Conservation (phyloP, 2,797 vertebrate genomes). For the Falco berigora region DNA sequence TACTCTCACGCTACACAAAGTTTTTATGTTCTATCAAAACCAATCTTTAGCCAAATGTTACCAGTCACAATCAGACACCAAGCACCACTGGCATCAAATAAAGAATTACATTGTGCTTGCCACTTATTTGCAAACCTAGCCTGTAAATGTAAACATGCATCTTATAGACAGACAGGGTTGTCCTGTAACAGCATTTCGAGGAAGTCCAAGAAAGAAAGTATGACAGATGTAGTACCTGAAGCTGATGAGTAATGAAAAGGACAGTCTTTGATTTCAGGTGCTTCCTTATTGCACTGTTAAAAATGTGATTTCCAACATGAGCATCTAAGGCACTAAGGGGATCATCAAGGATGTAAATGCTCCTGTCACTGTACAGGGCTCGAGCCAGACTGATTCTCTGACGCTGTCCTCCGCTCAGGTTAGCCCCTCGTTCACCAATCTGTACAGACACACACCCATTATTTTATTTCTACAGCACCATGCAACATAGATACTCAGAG, state of each 20-base stretch:
- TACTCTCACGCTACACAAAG: not conserved
- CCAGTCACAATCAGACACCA: not conserved
- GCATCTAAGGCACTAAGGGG: constrained; percentile 91
- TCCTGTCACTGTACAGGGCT: constrained; percentile 86
- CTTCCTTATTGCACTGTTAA: constrained; percentile 87
- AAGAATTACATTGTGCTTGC: not conserved
- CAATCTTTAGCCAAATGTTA: not conserved
- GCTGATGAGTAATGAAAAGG: constrained; percentile 89
- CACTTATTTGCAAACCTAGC: not conserved
- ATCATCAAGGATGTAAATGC: constrained; percentile 88
- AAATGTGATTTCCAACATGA: constrained; percentile 91
- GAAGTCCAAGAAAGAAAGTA: not conserved
- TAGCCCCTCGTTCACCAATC: constrained; percentile 90
- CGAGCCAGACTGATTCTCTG: constrained; percentile 90
- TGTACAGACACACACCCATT: constrained; percentile 22
- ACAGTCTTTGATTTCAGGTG: constrained; percentile 85
- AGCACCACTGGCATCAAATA: not conserved
- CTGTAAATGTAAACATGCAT: not conserved
- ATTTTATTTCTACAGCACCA: not conserved
- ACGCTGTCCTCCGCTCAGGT: constrained; percentile 88
- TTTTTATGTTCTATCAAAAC: not conserved
- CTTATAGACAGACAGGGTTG: not conserved
- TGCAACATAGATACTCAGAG: not conserved
- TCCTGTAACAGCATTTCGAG: not conserved
- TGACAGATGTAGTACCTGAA: constrained; percentile 77